A percentile compares a stretch with the other conserved stretches of the same genome.
Conservation (phyloP, 23 tunicate species). For the Aplidium turbinatum region DNA sequence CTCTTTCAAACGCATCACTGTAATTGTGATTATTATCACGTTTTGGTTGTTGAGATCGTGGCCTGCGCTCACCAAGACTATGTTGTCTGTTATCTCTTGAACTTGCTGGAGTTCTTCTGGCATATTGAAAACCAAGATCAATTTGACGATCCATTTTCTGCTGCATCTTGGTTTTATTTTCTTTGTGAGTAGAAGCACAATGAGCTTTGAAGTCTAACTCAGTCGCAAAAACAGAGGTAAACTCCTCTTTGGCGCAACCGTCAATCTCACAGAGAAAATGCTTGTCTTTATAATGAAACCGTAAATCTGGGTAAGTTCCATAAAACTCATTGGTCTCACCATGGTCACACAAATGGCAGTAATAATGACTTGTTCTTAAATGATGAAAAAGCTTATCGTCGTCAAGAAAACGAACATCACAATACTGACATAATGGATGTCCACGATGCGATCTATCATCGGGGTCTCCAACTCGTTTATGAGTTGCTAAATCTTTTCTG, state of each 20-base stretch:
- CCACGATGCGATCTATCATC: constrained; percentile 91
- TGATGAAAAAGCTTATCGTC: constrained; percentile 76
- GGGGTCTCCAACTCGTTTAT: constrained; percentile 79
- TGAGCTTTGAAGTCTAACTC: constrained; percentile 84
- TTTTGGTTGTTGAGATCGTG: background rate
- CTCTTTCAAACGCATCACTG: constrained; percentile 57
- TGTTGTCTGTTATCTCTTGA: constrained; percentile 17
- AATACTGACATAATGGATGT: constrained; percentile 86
- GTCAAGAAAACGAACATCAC: constrained; percentile 75
- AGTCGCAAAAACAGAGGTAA: constrained; percentile 74
- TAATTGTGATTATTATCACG: background rate
- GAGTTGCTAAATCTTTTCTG: constrained; percentile 81
- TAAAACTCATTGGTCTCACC: constrained; percentile 75
- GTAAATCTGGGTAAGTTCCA: constrained; percentile 54
- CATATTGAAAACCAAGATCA: constrained; percentile 77
- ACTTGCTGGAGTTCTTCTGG: constrained; percentile 40
- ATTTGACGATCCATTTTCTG: constrained; percentile 76
- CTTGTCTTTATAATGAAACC: constrained; percentile 54
- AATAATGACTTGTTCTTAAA: constrained; percentile 70
- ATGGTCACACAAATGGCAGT: constrained; percentile 87
- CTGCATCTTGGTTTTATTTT: constrained; percentile 46
- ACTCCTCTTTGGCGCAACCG: constrained; percentile 64
- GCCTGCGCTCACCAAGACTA: background rate
- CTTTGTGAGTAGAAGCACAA: constrained; percentile 59
- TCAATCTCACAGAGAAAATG: constrained; percentile 88